Evolutionary conservation across 2,888 invertebrate genomes (phyloP).

Genomic region (Ethmia dodecea): DNA sequence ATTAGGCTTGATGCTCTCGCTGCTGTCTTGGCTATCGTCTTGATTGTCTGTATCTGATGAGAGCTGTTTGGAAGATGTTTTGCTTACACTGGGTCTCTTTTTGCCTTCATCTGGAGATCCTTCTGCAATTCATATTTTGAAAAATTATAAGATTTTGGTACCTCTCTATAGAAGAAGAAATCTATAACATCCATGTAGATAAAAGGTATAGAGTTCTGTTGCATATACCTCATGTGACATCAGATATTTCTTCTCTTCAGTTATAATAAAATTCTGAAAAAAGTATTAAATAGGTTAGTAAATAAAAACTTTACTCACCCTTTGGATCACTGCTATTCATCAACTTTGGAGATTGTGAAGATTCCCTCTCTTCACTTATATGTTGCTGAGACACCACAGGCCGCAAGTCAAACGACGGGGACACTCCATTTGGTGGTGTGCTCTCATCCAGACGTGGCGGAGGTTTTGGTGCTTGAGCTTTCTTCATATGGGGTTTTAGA

Average conservation of each 20-base stretch:
- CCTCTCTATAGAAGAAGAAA: too few species aligned
- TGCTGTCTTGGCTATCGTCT: conserved; percentile 69
- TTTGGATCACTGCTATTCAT: conserved; percentile 32
- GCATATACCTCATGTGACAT: too few species aligned
- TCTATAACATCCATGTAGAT: too few species aligned
- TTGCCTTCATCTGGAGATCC: conserved; percentile 38
- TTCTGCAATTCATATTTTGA: too few species aligned
- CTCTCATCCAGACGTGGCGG: conserved; percentile 60
- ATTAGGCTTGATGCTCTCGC: conserved; percentile 70
- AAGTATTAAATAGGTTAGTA: too few species aligned
- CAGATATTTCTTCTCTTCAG: too few species aligned
- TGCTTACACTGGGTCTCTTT: conserved; percentile 30
- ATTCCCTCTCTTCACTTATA: conserved; percentile 55
- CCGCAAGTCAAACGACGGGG: conserved; percentile 64
- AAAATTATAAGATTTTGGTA: too few species aligned
- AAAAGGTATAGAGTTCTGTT: conserved; percentile 2
- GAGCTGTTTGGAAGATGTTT: conserved; percentile 48
- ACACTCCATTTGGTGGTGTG: conserved; percentile 67
- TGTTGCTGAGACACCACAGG: conserved; percentile 69
- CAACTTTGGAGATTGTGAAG: conserved; percentile 41
- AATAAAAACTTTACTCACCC: too few species aligned
- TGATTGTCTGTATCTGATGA: conserved; percentile 69
- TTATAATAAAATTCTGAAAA: too few species aligned
- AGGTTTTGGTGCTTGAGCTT: conserved; percentile 61
- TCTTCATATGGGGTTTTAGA: conserved; percentile 51